Conservation (phyloP, 1,140 invertebrate genomes). For the Idris sp. region DNA sequence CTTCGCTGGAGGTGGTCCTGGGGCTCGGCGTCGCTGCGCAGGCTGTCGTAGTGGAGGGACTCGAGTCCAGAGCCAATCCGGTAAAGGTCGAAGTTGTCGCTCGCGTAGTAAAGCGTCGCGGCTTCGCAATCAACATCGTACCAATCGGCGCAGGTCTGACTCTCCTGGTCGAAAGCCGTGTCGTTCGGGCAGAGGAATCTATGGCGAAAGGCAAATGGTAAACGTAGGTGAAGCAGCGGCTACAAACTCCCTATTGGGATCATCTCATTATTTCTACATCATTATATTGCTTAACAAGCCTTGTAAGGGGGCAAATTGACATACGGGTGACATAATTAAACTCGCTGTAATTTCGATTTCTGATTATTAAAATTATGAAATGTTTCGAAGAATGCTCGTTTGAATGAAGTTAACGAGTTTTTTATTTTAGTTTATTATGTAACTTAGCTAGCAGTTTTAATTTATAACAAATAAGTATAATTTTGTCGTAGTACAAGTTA, state of each 20-base stretch:
- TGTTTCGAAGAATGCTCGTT: too few species aligned
- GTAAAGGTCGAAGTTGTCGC: constrained; percentile 91
- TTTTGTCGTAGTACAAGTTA: too few species aligned
- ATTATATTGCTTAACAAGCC: constrained; percentile 17
- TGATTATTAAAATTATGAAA: too few species aligned
- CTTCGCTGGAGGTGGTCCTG: constrained; percentile 87
- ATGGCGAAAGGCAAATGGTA: constrained; percentile 73
- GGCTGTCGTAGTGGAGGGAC: constrained; percentile 71
- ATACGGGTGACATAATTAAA: constrained; percentile 33
- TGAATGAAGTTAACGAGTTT: too few species aligned
- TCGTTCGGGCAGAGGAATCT: constrained; percentile 94
- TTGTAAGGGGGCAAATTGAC: constrained; percentile 36
- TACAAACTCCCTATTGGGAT: constrained; percentile 36
- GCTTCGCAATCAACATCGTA: constrained; percentile 91
- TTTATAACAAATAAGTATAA: too few species aligned
- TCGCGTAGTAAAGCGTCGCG: constrained; percentile 86
- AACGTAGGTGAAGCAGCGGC: constrained; percentile 30
- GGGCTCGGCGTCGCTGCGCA: constrained; percentile 83
- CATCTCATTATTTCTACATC: constrained; percentile 57
- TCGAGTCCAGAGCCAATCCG: constrained; percentile 83
- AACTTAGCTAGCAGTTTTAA: too few species aligned
- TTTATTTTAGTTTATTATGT: too few species aligned
- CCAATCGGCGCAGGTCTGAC: constrained; percentile 94
- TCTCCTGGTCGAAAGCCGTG: constrained; percentile 94
- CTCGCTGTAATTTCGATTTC: constrained; percentile 12